phyloP scores from a whole-genome alignment of 2,888 invertebrate species.

The Euplagia quadripunctaria region DNA sequence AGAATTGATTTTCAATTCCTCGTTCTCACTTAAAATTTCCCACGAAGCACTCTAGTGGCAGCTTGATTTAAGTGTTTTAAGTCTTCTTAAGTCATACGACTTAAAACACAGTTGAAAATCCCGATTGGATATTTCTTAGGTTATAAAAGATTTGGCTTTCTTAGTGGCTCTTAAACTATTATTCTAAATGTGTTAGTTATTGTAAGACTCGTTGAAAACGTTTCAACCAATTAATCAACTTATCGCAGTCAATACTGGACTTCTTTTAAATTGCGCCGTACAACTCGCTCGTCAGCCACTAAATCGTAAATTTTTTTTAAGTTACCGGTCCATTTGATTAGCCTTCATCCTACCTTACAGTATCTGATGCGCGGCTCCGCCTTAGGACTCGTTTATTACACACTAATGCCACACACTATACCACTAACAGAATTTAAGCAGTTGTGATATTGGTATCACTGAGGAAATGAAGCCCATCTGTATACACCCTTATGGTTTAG shows the following conservation, averaged over 20 bases:
- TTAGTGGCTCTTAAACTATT: background rate
- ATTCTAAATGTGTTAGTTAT: too few relatives aligned
- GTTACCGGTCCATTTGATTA: too few relatives aligned
- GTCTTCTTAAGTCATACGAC: background rate
- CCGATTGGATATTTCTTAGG: background rate
- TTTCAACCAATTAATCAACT: too few relatives aligned
- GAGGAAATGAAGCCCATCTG: slow-evolving; percentile 12
- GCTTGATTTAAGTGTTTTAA: background rate
- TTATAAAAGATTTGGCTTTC: background rate
- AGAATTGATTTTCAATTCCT: background rate
- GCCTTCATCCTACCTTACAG: too few relatives aligned
- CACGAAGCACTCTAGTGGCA: background rate
- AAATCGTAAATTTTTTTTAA: too few relatives aligned
- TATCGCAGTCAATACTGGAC: too few relatives aligned
- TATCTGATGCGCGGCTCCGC: background rate
- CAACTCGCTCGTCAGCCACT: too few relatives aligned
- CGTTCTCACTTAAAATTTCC: background rate
- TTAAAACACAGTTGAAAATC: background rate
- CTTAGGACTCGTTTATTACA: background rate
- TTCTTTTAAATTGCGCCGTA: too few relatives aligned
- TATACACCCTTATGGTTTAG: slow-evolving; percentile 44
- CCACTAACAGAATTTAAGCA: background rate
- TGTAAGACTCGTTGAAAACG: too few relatives aligned
- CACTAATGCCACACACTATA: background rate
- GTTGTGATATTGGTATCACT: slow-evolving; percentile 12